Evolutionary conservation across 64 coral and sea anemone genomes (phyloP).

Genomic region (Cladopsammia gracilis): DNA sequence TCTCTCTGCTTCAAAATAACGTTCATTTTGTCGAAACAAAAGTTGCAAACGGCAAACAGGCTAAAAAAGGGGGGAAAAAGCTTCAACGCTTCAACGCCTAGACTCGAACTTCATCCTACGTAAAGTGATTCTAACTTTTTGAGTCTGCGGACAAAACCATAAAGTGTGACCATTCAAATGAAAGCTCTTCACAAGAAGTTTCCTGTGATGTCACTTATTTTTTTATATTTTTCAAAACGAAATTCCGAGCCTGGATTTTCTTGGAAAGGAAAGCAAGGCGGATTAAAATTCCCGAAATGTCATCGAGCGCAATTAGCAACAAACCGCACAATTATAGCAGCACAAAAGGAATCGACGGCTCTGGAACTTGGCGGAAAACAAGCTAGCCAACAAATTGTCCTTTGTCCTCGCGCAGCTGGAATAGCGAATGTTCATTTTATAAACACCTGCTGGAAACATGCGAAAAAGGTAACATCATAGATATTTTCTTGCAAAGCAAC

Average conservation of each 20-base stretch:
- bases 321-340: neutral
- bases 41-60: neutral
- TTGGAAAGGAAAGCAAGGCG: too few relatives aligned
- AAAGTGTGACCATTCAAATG: too few relatives aligned
- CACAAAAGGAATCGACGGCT: conserved; percentile 1
- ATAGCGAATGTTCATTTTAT: conserved; percentile 8
- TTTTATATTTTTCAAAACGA: too few relatives aligned
- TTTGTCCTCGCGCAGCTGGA: neutral
- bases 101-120: too few relatives aligned
- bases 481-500: conserved; percentile 6
- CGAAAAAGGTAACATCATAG: neutral
- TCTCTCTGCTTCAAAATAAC: neutral
- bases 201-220: too few relatives aligned
- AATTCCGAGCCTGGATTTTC: too few relatives aligned
- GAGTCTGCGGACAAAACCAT: too few relatives aligned
- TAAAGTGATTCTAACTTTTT: too few relatives aligned
- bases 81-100: neutral
- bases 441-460: conserved; percentile 31
- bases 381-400: neutral
- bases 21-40: neutral
- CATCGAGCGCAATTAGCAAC: neutral
- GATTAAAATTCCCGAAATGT: neutral
- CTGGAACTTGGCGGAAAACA: neutral
- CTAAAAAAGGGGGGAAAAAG: neutral
- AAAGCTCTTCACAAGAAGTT: too few relatives aligned